Conservation (phyloP, 1,140 invertebrate genomes). For the Zaprionus tsacasi region DNA sequence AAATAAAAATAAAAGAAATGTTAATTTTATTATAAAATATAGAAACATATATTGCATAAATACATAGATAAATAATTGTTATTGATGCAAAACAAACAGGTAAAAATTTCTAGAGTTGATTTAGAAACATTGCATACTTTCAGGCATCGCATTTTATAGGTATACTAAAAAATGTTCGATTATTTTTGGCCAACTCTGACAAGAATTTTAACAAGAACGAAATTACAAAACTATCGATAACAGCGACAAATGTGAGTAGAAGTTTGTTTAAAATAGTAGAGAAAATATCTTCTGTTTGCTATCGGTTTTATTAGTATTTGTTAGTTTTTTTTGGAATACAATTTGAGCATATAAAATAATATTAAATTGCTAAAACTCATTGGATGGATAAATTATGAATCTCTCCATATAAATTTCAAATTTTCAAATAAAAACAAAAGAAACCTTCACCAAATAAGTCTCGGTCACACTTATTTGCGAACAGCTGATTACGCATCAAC, state of each 20-base stretch:
- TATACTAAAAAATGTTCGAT: no score
- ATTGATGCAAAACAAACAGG: no score
- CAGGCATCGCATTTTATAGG: neutral
- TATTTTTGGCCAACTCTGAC: neutral
- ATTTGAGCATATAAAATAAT: neutral
- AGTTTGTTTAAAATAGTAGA: neutral
- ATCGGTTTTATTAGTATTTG: no score
- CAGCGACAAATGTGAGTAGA: no score
- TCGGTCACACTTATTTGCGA: slow-evolving; percentile 28
- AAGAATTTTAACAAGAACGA: neutral
- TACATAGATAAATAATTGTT: no score
- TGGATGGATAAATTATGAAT: no score
- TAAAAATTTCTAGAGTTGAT: no score
- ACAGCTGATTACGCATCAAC: slow-evolving; percentile 33
- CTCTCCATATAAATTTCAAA: neutral
- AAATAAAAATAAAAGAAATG: no score
- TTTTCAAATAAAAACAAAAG: neutral
- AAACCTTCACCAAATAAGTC: neutral
- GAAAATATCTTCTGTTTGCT: no score
- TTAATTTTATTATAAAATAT: no score
- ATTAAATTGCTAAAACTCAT: neutral
- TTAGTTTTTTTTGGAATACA: neutral
- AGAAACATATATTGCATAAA: no score
- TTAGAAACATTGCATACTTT: slow-evolving; percentile 7
- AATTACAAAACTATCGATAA: neutral